Evolutionary conservation across 92 coral and sea anemone species (phyloP), one percentile per base, ranked within the genome.

Genomic region (Siderastrea siderea): DNA sequence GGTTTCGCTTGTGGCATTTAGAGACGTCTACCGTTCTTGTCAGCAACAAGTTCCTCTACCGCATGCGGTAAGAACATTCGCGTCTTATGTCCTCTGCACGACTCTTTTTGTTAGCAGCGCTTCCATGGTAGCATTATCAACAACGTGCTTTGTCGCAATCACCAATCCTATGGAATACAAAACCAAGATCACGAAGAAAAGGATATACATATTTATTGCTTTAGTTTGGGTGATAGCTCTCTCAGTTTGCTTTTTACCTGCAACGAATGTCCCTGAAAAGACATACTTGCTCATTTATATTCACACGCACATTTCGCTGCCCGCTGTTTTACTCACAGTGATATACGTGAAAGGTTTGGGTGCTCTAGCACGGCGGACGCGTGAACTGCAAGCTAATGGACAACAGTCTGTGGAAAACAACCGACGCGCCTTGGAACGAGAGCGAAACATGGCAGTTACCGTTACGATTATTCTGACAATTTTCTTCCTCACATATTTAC

Each of bases 241-340:
- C 12, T 3, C 80, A 5, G 81, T 91, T 1, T 81, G 94, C 38
- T 76, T 86, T 68, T 59, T 91, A 16, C 94, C 94, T 5, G 90
- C 84, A 13, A 80, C 80, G 1, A 68, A 61, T 5, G 71, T 91
- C 3, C 77, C 94, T 11, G 78, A 58, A 51, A 19, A 52, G 74
- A 79, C 69, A 5, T 75, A 73, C 46, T 7, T 77, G 8, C 77
- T 91, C 3, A 54, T 91, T 7, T 91, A 91, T 68, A 74, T 80
- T 59, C 90, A 91, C 88, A 91, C 90, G 44, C 93, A 91, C 74
- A 85, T 71, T n/a, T 79, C 93, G 15, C 44, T 86, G 9, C 93
- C 94, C 0, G 66, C 84, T 6, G 12, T 86, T 6, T 68, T 77
- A 14, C 71, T 91, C 0, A 86, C 77, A 16, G 68, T 79, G 1